Evolutionary conservation across 2,888 invertebrate genomes (phyloP).

Genomic region (Eumacrocentrus americanus): DNA sequence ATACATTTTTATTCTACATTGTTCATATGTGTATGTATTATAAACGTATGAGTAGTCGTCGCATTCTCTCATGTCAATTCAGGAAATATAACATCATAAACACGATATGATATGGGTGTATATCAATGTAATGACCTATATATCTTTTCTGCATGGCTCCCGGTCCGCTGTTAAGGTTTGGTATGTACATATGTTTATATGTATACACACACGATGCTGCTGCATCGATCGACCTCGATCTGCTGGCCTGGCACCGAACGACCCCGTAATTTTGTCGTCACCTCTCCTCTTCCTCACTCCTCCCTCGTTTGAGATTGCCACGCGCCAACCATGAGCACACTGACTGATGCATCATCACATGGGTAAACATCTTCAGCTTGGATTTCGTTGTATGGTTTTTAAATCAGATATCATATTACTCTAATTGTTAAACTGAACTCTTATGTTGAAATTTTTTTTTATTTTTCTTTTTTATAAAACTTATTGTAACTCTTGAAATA

Average conservation of each 20-base stretch:
- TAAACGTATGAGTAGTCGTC: too few relatives aligned
- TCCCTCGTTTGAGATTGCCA: slow-evolving; percentile 1
- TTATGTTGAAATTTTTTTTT: too few relatives aligned
- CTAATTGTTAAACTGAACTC: too few relatives aligned
- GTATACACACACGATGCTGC: slow-evolving; percentile 39
- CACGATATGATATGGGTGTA: neutral
- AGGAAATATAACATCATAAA: neutral
- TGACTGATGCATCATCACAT: too few relatives aligned
- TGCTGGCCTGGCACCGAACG: slow-evolving; percentile 48
- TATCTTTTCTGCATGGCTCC: neutral
- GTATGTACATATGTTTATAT: slow-evolving; percentile 24
- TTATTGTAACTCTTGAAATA: too few relatives aligned
- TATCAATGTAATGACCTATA: slow-evolving; percentile 30
- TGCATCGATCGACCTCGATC: slow-evolving; percentile 61
- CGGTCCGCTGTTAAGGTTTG: neutral
- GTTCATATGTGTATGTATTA: too few relatives aligned
- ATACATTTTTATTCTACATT: neutral
- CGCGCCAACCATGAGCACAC: slow-evolving; percentile 19
- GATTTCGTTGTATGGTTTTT: too few relatives aligned
- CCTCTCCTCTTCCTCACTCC: slow-evolving; percentile 21
- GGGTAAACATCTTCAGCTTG: too few relatives aligned
- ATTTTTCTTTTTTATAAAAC: too few relatives aligned
- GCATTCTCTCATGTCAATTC: neutral
- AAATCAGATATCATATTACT: too few relatives aligned
- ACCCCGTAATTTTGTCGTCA: slow-evolving; percentile 42